phyloP scores from a whole-genome alignment of 2,797 vertebrate genomes.

The Micromesistius poutassou region DNA sequence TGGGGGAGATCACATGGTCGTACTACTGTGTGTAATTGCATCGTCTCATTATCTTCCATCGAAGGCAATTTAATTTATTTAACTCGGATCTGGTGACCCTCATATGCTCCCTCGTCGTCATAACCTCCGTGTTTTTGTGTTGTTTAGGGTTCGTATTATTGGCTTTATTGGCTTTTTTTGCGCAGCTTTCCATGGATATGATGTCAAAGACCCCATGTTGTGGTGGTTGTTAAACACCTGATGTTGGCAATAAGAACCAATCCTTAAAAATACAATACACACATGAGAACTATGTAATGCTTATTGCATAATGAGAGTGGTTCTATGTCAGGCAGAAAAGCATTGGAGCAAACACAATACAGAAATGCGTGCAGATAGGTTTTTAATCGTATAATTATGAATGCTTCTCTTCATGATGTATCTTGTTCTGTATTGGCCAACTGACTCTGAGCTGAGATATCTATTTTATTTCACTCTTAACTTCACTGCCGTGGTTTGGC shows the following conservation, averaged over 20 bases:
- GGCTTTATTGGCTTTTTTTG: constrained; percentile 16
- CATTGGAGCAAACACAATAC: not conserved
- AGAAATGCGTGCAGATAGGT: not conserved
- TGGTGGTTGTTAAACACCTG: not conserved
- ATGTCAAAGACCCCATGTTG: not conserved
- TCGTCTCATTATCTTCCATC: constrained; percentile 53
- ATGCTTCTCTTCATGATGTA: not conserved
- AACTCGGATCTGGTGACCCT: constrained; percentile 36
- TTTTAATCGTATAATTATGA: not conserved
- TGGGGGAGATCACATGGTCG: constrained; percentile 46
- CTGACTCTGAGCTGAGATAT: not conserved
- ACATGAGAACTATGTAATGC: not conserved
- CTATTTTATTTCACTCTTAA: not conserved
- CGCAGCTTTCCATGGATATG: not conserved
- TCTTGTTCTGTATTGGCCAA: not conserved
- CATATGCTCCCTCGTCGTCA: constrained; percentile 1
- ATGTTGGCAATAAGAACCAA: not conserved
- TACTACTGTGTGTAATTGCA: constrained; percentile 55
- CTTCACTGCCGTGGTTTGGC: not conserved
- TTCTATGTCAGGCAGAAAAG: not conserved
- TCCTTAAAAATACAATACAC: no score
- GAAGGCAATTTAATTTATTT: constrained; percentile 38
- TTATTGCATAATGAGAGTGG: not conserved
- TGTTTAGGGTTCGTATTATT: constrained; percentile 8
- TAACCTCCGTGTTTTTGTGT: constrained; percentile 2